These are phyloP conservation scores for Phania funesta DNA, from an alignment of 2,888 invertebrate species.

Conservation along the genomic window DNA sequence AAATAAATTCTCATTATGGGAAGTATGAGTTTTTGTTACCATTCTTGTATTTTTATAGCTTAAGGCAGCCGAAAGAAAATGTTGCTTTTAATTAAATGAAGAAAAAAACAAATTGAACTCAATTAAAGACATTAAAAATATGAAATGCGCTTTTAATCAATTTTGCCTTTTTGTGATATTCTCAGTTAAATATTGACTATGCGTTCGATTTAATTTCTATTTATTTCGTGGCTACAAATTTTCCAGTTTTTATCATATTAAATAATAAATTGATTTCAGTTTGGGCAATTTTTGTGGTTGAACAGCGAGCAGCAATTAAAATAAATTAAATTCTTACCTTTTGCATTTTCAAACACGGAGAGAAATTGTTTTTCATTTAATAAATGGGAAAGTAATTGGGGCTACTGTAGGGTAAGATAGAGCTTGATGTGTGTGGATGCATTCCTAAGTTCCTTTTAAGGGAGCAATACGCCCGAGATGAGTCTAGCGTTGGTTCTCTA, in stretches of 20 bases:
- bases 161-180: constrained; percentile 6
- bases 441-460: too few relatives aligned
- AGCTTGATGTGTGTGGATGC: too few relatives aligned
- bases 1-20: constrained; percentile 25
- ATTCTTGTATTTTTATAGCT: constrained; percentile 27
- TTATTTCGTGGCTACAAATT: constrained; percentile 7
- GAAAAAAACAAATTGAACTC: too few relatives aligned
- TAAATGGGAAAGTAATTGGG: too few relatives aligned
- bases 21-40: constrained; percentile 1
- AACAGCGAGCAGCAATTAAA: constrained; percentile 22
- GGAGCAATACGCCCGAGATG: too few relatives aligned
- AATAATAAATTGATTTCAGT: constrained; percentile 37
- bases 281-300: constrained; percentile 19
- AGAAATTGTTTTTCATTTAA: background rate
- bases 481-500: too few relatives aligned
- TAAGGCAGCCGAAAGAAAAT: too few relatives aligned
- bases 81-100: too few relatives aligned
- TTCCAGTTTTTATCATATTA: constrained; percentile 1
- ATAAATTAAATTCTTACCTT: constrained; percentile 45
- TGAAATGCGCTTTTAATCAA: constrained; percentile 13
- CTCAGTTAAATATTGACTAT: constrained; percentile 38
- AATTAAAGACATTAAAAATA: background rate
- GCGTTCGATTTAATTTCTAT: constrained; percentile 1
- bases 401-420: too few relatives aligned
- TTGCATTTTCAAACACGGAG: constrained; percentile 16